Percentiles rank a stretch among this genome's conserved stretches.
Conservation (phyloP, 1,140 invertebrate species). For the Ostrea edulis region DNA sequence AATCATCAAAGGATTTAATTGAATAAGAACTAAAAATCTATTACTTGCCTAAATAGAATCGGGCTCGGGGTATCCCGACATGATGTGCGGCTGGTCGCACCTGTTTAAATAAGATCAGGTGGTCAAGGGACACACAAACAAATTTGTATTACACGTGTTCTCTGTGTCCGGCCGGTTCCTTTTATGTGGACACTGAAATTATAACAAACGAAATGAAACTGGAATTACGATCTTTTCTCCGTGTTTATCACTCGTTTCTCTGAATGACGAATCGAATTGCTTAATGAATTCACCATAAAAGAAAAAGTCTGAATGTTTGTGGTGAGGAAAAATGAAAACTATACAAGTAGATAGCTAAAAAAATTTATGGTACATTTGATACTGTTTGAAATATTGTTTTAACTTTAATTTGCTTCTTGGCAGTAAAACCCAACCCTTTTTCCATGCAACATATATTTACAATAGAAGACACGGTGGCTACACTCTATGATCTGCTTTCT, state of each 20-base stretch:
- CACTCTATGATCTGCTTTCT: no score
- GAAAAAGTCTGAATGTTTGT: not conserved
- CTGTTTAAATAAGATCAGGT: slow-evolving; percentile 37
- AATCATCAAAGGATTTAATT: not conserved
- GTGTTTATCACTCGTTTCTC: not conserved
- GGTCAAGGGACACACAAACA: slow-evolving; percentile 1
- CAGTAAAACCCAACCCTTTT: no score
- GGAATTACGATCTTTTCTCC: not conserved
- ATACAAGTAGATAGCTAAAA: not conserved
- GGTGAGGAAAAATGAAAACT: not conserved
- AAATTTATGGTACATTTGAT: not conserved
- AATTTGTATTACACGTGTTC: slow-evolving; percentile 38
- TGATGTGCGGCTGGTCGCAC: not conserved
- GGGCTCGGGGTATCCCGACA: slow-evolving; percentile 15
- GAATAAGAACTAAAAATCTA: slow-evolving; percentile 34
- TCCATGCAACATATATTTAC: no score
- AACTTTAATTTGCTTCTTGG: not conserved
- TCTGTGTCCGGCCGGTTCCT: not conserved
- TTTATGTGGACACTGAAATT: slow-evolving; percentile 39
- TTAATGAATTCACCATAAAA: slow-evolving; percentile 23
- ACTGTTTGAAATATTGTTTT: not conserved
- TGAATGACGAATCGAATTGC: not conserved
- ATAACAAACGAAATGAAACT: slow-evolving; percentile 28
- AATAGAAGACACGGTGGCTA: no score
- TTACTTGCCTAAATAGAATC: slow-evolving; percentile 17